Evolutionary conservation across 2,797 vertebrate genomes (phyloP).

Genomic region (Hybognathus amarus): DNA sequence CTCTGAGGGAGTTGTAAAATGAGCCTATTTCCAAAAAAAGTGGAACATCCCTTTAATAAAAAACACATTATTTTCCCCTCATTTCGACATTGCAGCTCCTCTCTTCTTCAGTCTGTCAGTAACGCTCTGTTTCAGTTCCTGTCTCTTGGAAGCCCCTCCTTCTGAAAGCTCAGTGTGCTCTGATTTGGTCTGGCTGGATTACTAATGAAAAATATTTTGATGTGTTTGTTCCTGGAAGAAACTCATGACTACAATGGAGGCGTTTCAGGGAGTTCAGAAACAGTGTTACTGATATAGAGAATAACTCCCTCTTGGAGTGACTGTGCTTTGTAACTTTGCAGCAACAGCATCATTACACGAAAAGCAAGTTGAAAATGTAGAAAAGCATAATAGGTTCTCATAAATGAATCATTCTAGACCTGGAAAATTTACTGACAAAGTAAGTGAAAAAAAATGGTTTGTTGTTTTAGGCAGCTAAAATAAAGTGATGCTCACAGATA

Average conservation of each 20-base stretch:
- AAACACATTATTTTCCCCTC: not conserved
- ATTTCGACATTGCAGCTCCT: not conserved
- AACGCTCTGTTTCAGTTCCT: not conserved
- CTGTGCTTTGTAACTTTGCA: too few relatives aligned
- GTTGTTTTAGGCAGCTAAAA: constrained; percentile 9
- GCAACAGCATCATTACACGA: too few relatives aligned
- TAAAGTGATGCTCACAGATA: not conserved
- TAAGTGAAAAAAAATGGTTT: not conserved
- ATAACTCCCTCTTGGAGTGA: too few relatives aligned
- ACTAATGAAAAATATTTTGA: not conserved
- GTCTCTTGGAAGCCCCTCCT: not conserved
- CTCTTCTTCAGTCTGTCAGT: not conserved
- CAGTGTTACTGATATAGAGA: too few relatives aligned
- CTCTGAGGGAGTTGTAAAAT: too few relatives aligned
- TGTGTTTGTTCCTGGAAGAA: not conserved
- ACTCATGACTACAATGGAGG: not conserved
- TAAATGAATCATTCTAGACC: not conserved
- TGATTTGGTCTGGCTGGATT: not conserved
- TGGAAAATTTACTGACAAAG: not conserved
- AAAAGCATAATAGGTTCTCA: too few relatives aligned
- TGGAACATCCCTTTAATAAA: too few relatives aligned
- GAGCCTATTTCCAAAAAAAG: too few relatives aligned
- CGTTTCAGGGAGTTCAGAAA: not conserved
- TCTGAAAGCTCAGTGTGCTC: not conserved
- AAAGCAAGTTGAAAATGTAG: too few relatives aligned